phyloP scores from a whole-genome alignment of 2,888 invertebrate species.

The Ommatoiulus sabulosus region DNA sequence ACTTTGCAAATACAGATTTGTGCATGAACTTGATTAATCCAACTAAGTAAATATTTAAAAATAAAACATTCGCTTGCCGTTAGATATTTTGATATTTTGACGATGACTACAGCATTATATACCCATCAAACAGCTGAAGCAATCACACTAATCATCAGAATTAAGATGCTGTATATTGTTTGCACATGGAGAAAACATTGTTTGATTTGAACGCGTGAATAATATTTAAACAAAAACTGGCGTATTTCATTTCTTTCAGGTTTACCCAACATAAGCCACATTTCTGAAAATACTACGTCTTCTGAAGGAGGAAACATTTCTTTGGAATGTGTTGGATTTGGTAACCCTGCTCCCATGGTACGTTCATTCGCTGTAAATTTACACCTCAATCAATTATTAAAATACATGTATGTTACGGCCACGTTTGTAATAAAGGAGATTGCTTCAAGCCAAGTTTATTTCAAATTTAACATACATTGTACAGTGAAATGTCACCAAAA shows the following conservation, averaged over 20 bases:
- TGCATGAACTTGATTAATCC: neutral
- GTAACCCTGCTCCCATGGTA: conserved; percentile 20
- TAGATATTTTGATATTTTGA: neutral
- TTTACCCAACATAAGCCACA: neutral
- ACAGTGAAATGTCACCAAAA: too few species aligned
- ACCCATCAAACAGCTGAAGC: neutral
- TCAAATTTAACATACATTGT: too few species aligned
- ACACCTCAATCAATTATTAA: too few species aligned
- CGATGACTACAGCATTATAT: neutral
- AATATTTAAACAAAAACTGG: neutral
- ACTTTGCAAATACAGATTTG: neutral
- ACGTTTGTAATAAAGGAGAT: too few species aligned
- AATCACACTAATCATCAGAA: too few species aligned
- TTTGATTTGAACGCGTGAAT: neutral
- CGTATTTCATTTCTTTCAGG: conserved; percentile 2
- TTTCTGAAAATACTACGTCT: neutral
- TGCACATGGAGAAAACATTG: neutral
- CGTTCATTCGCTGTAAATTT: neutral
- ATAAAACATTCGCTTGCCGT: neutral
- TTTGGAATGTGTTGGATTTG: conserved; percentile 48
- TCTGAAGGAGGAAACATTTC: conserved; percentile 45
- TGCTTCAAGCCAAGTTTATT: too few species aligned
- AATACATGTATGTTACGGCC: too few species aligned
- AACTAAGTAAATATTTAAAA: neutral
- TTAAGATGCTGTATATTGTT: too few species aligned